Evolutionary conservation across 1,140 invertebrate species (phyloP).

Genomic region (Aporrectodea caliginosa): DNA sequence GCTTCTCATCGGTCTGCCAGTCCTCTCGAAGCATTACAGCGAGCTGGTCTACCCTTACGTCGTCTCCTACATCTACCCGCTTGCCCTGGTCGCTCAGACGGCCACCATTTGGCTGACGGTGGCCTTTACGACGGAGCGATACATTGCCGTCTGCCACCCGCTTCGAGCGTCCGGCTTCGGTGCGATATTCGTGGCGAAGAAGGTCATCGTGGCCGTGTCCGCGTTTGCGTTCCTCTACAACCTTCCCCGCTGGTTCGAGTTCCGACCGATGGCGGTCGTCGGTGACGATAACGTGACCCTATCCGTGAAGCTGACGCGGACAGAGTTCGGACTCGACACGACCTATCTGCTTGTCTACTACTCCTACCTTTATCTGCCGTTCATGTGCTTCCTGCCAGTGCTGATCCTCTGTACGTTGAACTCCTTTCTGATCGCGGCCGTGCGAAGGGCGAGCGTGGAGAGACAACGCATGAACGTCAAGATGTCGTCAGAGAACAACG

Average conservation of each 20-base stretch:
- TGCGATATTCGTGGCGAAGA: slow-evolving; percentile 70
- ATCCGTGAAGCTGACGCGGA: background rate
- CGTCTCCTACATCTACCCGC: slow-evolving; percentile 76
- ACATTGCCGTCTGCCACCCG: slow-evolving; percentile 93
- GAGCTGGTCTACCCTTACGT: slow-evolving; percentile 72
- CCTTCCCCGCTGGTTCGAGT: slow-evolving; percentile 64
- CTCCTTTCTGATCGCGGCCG: slow-evolving; percentile 71
- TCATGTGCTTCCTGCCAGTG: slow-evolving; percentile 88
- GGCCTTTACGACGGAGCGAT: slow-evolving; percentile 90
- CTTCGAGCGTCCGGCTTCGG: slow-evolving; percentile 80
- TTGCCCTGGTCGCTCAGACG: slow-evolving; percentile 80
- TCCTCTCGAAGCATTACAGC: slow-evolving; percentile 64
- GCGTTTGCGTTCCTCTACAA: slow-evolving; percentile 83
- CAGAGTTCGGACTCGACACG: background rate
- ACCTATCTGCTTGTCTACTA: slow-evolving; percentile 67
- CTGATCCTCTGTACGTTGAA: slow-evolving; percentile 79
- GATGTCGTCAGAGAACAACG: slow-evolving; percentile 47
- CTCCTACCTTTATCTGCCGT: slow-evolving; percentile 84
- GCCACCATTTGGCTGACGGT: slow-evolving; percentile 92
- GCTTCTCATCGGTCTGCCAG: slow-evolving; percentile 78
- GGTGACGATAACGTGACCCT: background rate
- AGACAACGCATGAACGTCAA: slow-evolving; percentile 48
- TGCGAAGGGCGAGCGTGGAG: slow-evolving; percentile 48
- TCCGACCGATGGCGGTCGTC: slow-evolving; percentile 15
- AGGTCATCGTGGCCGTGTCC: slow-evolving; percentile 78